Percentiles rank a stretch among this genome's conserved stretches.
Conservation (phyloP, 2,888 invertebrate genomes). For the Pristionchus maxplancki region DNA sequence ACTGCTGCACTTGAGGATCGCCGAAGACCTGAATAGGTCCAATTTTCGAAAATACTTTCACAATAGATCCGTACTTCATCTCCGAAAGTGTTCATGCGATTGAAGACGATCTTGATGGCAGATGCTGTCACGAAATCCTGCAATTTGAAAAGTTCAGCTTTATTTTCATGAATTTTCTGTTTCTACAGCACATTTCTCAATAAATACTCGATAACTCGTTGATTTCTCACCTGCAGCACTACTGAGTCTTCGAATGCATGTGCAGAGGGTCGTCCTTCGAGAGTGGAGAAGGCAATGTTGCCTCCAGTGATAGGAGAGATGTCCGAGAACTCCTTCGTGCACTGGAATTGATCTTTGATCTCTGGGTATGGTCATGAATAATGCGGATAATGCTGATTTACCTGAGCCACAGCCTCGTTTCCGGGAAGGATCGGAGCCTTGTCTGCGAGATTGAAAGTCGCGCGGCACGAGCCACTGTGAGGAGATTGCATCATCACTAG, state of each 20-base stretch:
- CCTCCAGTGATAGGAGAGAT: conserved; percentile 95
- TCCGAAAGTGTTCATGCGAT: conserved; percentile 96
- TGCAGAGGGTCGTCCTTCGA: conserved; percentile 88
- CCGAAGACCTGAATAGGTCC: conserved; percentile 77
- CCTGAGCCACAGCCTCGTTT: conserved; percentile 90
- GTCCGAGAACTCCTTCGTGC: conserved; percentile 88
- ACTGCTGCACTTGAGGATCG: conserved; percentile 87
- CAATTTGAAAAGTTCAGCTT: neutral
- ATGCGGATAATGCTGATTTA: conserved; percentile 84
- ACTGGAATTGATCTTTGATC: conserved; percentile 29
- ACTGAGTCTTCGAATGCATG: conserved; percentile 91
- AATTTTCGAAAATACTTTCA: conserved; percentile 82
- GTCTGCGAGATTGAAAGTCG: conserved; percentile 91
- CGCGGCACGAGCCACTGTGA: conserved; percentile 87
- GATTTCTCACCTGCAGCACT: conserved; percentile 91
- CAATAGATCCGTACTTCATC: conserved; percentile 86
- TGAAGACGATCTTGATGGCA: conserved; percentile 90
- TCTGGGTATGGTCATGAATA: neutral
- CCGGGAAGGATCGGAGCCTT: conserved; percentile 85
- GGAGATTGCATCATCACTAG: neutral
- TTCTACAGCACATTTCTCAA: no score
- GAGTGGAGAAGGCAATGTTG: conserved; percentile 80
- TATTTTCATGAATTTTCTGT: neutral
- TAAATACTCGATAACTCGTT: no score
- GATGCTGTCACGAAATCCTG: conserved; percentile 97